Percentiles rank a stretch among this genome's conserved stretches.
Evolutionary conservation across 2,888 invertebrate species (phyloP).

Genomic region (Sthenelais limicola): DNA sequence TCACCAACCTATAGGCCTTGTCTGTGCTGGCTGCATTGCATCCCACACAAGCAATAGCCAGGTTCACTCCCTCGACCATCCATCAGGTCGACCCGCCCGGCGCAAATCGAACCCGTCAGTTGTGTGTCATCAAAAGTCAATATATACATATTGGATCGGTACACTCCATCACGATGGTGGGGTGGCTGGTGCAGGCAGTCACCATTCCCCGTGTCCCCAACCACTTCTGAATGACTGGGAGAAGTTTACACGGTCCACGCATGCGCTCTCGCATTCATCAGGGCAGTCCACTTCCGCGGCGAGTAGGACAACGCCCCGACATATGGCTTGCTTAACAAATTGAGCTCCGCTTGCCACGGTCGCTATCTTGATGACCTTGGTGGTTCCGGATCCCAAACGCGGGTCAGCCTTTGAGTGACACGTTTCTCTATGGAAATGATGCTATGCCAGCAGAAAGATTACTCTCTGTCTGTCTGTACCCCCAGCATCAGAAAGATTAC

Average conservation of each 20-base stretch:
- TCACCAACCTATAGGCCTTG: conserved; percentile 34
- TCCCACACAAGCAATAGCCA: too few species aligned
- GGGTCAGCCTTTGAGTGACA: too few species aligned
- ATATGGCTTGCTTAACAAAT: background rate
- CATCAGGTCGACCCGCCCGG: conserved; percentile 28
- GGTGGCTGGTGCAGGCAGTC: background rate
- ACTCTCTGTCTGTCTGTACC: too few species aligned
- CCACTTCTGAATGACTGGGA: background rate
- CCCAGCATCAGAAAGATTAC: too few species aligned
- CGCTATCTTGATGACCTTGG: too few species aligned
- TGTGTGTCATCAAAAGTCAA: conserved; percentile 39
- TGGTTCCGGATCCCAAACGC: too few species aligned
- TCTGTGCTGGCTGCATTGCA: too few species aligned
- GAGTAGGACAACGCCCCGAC: background rate
- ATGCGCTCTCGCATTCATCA: background rate
- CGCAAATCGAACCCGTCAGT: conserved; percentile 37
- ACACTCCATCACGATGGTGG: conserved; percentile 25
- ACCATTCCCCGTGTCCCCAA: background rate
- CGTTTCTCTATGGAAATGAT: too few species aligned
- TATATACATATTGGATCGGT: conserved; percentile 39
- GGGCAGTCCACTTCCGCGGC: background rate
- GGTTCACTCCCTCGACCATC: too few species aligned
- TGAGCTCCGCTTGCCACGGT: background rate
- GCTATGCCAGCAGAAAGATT: too few species aligned
- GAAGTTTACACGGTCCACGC: background rate